Evolutionary conservation across 2,797 vertebrate species (phyloP).

Genomic region (Clarias pachynema): DNA sequence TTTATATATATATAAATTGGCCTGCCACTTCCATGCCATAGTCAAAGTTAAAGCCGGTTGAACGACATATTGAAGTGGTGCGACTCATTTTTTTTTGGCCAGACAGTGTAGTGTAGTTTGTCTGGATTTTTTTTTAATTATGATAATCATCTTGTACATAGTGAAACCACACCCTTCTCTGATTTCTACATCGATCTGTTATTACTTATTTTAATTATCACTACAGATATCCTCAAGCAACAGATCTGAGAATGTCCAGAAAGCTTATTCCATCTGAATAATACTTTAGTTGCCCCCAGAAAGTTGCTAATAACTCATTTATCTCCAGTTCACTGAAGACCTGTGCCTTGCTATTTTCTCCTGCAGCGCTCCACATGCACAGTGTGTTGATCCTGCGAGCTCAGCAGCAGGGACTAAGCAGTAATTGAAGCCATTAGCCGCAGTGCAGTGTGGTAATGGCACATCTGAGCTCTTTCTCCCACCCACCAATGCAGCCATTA

Average conservation of each 20-base stretch:
- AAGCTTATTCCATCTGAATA: not conserved
- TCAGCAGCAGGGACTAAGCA: constrained; percentile 76
- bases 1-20: too few relatives aligned
- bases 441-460: constrained; percentile 82
- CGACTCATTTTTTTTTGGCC: too few relatives aligned
- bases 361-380: constrained; percentile 4
- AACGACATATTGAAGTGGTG: too few relatives aligned
- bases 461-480: constrained; percentile 81
- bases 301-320: constrained; percentile 4
- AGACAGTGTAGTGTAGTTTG: not conserved
- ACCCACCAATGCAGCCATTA: constrained; percentile 82
- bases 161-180: not conserved
- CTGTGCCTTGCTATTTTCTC: constrained; percentile 58
- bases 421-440: constrained; percentile 88
- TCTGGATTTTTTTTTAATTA: not conserved
- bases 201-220: not conserved
- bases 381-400: constrained; percentile 71
- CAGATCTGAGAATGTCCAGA: not conserved
- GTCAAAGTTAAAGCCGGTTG: too few relatives aligned
- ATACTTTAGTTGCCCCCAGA: not conserved
- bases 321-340: constrained; percentile 21
- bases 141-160: not conserved
- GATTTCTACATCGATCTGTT: not conserved
- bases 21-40: too few relatives aligned
- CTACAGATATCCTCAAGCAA: not conserved